Evolutionary conservation across 1,140 invertebrate species (phyloP).

Genomic region (Lordiphosa stackelbergi): DNA sequence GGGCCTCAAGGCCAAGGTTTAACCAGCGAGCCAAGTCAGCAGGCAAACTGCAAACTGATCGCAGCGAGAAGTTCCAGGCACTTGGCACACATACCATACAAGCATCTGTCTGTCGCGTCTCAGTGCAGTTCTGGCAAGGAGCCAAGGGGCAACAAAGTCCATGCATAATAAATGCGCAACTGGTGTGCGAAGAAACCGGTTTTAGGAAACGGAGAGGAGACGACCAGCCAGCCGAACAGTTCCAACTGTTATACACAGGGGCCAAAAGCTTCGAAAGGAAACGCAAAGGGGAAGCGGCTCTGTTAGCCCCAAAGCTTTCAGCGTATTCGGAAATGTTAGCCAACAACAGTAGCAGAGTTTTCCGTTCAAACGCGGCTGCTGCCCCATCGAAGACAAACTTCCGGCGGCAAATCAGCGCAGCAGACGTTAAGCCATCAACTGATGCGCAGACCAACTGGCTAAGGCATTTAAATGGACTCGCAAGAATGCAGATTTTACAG

Average conservation of each 20-base stretch:
- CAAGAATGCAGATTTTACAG: constrained; percentile 70
- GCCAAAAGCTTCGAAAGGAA: constrained; percentile 23
- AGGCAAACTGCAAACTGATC: constrained; percentile 48
- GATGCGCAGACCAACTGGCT: constrained; percentile 49
- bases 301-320: too few relatives aligned
- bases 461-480: constrained; percentile 56
- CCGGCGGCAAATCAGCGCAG: constrained; percentile 73
- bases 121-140: constrained; percentile 15
- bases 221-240: too few relatives aligned
- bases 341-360: constrained; percentile 16
- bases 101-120: constrained; percentile 4
- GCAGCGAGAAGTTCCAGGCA: constrained; percentile 12
- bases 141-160: constrained; percentile 28
- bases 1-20: constrained; percentile 77
- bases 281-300: too few relatives aligned
- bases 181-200: constrained; percentile 73
- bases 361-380: constrained; percentile 2
- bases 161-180: constrained; percentile 77
- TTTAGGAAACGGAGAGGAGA: constrained; percentile 32
- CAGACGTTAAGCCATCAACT: constrained; percentile 46
- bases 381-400: constrained; percentile 34
- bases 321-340: background rate
- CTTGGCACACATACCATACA: constrained; percentile 36
- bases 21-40: constrained; percentile 26
- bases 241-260: constrained; percentile 22